Conservation (phyloP, 2,113 vertebrate species). For the Cavia porcellus region DNA sequence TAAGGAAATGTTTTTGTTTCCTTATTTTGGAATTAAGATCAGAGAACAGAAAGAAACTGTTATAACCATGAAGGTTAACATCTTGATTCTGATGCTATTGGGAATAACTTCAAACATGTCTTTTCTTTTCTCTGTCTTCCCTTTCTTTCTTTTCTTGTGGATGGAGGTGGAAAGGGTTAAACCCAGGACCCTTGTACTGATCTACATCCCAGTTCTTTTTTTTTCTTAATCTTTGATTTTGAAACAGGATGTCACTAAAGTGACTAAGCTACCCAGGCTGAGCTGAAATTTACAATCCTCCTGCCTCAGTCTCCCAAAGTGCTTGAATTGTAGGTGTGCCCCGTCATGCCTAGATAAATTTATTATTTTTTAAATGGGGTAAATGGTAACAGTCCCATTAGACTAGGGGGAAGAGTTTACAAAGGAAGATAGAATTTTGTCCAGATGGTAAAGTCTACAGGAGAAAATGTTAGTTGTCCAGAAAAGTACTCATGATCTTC, state of each 20-base stretch:
- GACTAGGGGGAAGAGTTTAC: not conserved
- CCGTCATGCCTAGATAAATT: not conserved
- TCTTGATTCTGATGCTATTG: not conserved
- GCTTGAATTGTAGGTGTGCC: not conserved
- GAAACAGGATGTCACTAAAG: not conserved
- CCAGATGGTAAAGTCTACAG: not conserved
- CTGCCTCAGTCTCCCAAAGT: not conserved
- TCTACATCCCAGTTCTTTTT: no score
- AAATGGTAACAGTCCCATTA: not conserved
- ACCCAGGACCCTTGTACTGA: not conserved
- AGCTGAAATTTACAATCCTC: not conserved
- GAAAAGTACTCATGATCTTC: not conserved
- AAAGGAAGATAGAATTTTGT: not conserved
- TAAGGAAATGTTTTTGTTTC: slow-evolving; percentile 28
- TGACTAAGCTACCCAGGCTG: not conserved
- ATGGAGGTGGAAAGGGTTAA: not conserved
- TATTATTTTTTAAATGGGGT: not conserved
- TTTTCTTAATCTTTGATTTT: not conserved
- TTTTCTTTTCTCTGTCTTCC: not conserved
- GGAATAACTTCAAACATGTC: not conserved
- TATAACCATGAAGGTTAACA: not conserved
- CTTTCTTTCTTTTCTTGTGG: no score
- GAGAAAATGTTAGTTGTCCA: not conserved
- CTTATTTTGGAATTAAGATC: slow-evolving; percentile 33
- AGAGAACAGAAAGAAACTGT: slow-evolving; percentile 22